Base-by-base conservation (phyloP, 2,888 invertebrate genomes). In the Drosophila mulleri region DNA sequence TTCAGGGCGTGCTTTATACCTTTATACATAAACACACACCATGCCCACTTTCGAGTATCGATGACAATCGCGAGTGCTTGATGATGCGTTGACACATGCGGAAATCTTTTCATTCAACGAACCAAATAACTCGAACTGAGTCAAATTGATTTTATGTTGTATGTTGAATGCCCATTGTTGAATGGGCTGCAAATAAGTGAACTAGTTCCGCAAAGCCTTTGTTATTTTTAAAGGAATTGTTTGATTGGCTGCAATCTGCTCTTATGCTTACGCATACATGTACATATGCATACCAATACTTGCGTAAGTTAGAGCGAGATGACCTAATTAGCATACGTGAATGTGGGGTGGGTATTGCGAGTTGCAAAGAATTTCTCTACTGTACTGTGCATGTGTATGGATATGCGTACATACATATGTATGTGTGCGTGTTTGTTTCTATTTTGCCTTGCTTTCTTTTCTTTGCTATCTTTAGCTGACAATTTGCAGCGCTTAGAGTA, bases 21-120 rank as follows among this genome's bases (percentile, higher is more conserved):
- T 41, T n/a, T 39, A n/a, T 39, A 65, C 44, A 50, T 42, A 57
- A 52, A 42, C 44, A 50, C 48, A 60, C 41, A 23, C 37, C 50
- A 56, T 53, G 41, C 54, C 37, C 54, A 48, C 62, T n/a, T 14
- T 16, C 64, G 41, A 18, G 56, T 69, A 75, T 79, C 72, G 70
- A 75, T 78, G 77, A 83, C 89, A 86, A 83, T 86, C 62, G 71
- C n/a, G 62, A 78, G 32, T 41, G 50, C 35, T 64, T 61, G 75
- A 57, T 47, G 72, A 72, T 64, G 59, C 62, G 72, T 66, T 74
- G 64, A 47, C 75, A 79, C 42, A 69, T 70, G 80, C 64, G 75
- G 75, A 75, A 75, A 67, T 72, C 62, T 67, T 67, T 39, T 32
- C 20, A 50, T 18, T 14, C 48, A 58, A 39, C 72, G 48, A 53